Percentiles rank a stretch among this genome's conserved stretches.
These are phyloP conservation scores for Cygnus olor DNA, from an alignment of 2,797 vertebrate species.

Conservation along the genomic window DNA sequence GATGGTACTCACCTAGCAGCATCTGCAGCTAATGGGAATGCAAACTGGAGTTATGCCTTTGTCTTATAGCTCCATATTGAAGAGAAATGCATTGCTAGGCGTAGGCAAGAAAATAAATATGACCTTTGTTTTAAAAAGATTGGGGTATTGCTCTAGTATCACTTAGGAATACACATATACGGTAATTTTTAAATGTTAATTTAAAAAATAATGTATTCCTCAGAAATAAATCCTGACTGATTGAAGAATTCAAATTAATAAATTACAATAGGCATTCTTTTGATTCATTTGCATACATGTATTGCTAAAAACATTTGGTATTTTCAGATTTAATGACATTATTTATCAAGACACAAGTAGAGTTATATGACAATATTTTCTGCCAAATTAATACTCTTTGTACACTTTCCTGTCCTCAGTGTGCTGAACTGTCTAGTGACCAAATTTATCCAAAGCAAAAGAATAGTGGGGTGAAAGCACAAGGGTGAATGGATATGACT, in stretches of 20 bases:
- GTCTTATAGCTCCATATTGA: background rate
- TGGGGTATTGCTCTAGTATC: background rate
- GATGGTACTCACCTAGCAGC: constrained; percentile 8
- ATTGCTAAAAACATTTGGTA: background rate
- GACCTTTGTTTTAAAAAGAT: background rate
- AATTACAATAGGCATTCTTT: background rate
- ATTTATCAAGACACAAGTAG: background rate
- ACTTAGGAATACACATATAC: background rate
- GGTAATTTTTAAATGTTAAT: background rate
- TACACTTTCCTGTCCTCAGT: background rate
- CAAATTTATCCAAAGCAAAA: background rate
- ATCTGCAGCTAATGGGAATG: constrained; percentile 20
- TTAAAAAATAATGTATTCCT: background rate
- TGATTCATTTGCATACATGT: background rate
- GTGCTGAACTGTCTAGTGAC: background rate
- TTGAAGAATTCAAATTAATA: background rate
- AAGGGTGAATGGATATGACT: background rate
- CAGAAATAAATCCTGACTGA: background rate
- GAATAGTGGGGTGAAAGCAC: background rate
- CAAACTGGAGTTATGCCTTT: background rate
- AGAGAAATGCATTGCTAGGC: background rate
- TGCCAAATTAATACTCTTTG: background rate
- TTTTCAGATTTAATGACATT: background rate
- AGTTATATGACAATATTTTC: background rate
- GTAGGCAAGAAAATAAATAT: background rate